These are phyloP conservation scores for Aythya fuligula DNA, from an alignment of 2,797 vertebrate species.

Conservation along the genomic window DNA sequence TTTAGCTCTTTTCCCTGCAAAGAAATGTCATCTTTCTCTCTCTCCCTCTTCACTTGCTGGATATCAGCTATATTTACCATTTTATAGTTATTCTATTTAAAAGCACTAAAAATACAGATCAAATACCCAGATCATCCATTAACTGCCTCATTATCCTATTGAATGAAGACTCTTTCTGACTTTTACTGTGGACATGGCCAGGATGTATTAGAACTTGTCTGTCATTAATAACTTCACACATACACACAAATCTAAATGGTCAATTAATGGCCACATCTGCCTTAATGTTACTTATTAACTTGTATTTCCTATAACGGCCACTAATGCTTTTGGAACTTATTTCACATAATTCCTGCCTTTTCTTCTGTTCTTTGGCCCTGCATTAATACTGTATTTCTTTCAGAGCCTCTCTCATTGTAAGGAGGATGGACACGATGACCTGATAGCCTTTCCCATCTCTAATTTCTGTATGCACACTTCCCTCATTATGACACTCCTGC, in stretches of 20 bases:
- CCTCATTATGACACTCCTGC: constrained; percentile 44
- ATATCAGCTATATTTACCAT: not conserved
- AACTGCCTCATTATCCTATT: constrained; percentile 60
- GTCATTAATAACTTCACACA: constrained; percentile 46
- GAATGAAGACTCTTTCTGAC: constrained; percentile 35
- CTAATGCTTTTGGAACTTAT: constrained; percentile 34
- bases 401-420: constrained; percentile 10
- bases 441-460: constrained; percentile 42
- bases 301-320: not conserved
- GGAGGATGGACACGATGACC: constrained; percentile 43
- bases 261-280: constrained; percentile 48
- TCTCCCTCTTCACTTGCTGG: not conserved
- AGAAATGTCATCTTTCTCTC: not conserved
- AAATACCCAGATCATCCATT: constrained; percentile 57
- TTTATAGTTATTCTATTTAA: constrained; percentile 62
- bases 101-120: constrained; percentile 57
- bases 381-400: constrained; percentile 29
- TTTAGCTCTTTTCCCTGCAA: not conserved
- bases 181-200: constrained; percentile 38
- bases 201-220: constrained; percentile 48
- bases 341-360: constrained; percentile 42
- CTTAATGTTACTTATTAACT: constrained; percentile 58
- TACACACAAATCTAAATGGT: constrained; percentile 9
- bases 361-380: constrained; percentile 27
- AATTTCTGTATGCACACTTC: constrained; percentile 60